Evolutionary conservation across 2,797 vertebrate genomes (phyloP).

Genomic region (Gymnocypris eckloni): DNA sequence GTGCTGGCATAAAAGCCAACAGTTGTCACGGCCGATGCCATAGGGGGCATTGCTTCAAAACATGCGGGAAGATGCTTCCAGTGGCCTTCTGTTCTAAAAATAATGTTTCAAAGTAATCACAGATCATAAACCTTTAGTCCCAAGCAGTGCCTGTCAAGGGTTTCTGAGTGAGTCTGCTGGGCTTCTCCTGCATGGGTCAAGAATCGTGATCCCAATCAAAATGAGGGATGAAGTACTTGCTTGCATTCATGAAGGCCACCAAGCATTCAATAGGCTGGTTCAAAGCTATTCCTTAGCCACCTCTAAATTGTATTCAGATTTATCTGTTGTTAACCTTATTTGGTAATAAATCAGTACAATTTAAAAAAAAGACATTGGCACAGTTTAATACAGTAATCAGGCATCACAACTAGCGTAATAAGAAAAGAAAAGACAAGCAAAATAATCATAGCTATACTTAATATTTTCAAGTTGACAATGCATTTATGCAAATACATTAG

Average conservation of each 20-base stretch:
- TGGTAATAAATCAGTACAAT: background rate
- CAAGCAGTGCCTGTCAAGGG: no score
- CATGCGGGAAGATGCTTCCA: background rate
- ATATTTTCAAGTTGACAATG: background rate
- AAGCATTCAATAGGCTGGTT: background rate
- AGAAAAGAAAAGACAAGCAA: background rate
- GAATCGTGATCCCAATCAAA: no score
- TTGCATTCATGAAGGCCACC: no score
- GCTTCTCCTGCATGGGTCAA: no score
- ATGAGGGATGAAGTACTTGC: no score
- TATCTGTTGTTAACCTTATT: background rate
- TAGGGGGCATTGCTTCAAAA: background rate
- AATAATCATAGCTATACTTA: background rate
- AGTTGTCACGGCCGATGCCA: background rate
- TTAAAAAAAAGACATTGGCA: background rate
- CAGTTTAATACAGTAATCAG: background rate
- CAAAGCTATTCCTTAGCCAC: background rate
- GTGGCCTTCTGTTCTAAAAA: background rate
- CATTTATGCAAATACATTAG: slow-evolving; percentile 1
- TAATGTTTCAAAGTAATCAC: background rate
- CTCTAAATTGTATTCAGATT: background rate
- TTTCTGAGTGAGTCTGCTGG: no score
- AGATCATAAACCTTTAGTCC: no score
- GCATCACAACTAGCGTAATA: background rate
- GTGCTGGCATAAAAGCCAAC: background rate